Conservation (phyloP, 2,113 vertebrate species). For the Dipodomys merriami region DNA sequence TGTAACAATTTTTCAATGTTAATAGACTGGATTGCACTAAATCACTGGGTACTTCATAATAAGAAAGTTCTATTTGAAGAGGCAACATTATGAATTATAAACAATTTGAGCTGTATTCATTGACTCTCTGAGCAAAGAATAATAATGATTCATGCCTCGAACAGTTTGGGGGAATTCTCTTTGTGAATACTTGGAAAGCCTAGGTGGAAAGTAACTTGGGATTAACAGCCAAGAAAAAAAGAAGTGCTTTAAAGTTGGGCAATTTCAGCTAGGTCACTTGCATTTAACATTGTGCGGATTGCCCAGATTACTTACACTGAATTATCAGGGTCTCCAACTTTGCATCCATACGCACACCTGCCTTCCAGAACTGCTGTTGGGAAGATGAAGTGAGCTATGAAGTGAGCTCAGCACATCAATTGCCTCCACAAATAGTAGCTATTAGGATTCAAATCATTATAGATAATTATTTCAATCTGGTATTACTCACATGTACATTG, state of each 20-base stretch:
- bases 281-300: background rate
- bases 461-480: background rate
- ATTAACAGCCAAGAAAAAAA: background rate
- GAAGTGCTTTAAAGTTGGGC: background rate
- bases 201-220: background rate
- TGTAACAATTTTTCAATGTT: background rate
- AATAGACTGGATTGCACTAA: background rate
- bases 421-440: background rate
- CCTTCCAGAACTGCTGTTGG: background rate
- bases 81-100: slow-evolving; percentile 10
- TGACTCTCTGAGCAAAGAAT: background rate
- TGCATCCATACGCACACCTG: background rate
- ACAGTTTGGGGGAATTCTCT: background rate
- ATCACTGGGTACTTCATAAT: background rate
- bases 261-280: background rate
- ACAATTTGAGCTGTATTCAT: background rate
- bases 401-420: background rate
- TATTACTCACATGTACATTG: background rate
- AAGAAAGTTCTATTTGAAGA: background rate
- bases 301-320: background rate
- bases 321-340: background rate
- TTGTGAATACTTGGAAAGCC: background rate
- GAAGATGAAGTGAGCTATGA: background rate
- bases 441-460: background rate
- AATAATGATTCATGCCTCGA: background rate